Percentiles rank a stretch among this genome's conserved stretches.
Conservation (phyloP, 2,888 invertebrate species). For the Neoitamus cyanurus region DNA sequence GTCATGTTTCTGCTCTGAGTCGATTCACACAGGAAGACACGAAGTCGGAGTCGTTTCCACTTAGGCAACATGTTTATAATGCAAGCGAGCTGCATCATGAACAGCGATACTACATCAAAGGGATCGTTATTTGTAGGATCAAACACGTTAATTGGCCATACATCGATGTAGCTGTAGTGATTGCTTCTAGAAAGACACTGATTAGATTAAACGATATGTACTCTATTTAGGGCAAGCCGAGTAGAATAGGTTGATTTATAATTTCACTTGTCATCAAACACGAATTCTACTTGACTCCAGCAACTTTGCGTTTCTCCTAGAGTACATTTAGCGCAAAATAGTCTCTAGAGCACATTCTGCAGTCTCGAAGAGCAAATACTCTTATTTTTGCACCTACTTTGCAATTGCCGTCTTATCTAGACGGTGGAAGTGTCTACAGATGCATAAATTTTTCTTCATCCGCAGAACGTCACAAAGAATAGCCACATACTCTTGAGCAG, state of each 20-base stretch:
- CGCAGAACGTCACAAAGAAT: constrained; percentile 89
- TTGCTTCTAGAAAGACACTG: constrained; percentile 58
- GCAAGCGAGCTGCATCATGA: constrained; percentile 96
- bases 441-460: constrained; percentile 93
- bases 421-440: constrained; percentile 90
- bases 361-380: too few relatives aligned
- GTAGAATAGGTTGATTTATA: too few relatives aligned
- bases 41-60: constrained; percentile 87
- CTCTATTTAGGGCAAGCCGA: too few relatives aligned
- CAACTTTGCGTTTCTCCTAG: too few relatives aligned
- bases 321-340: too few relatives aligned
- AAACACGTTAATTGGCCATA: constrained; percentile 96
- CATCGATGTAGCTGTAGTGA: constrained; percentile 86
- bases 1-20: constrained; percentile 58
- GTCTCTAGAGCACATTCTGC: too few relatives aligned
- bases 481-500: constrained; percentile 78
- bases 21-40: constrained; percentile 87
- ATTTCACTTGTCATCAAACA: too few relatives aligned
- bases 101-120: constrained; percentile 91
- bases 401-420: constrained; percentile 83
- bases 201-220: constrained; percentile 47
- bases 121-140: constrained; percentile 79
- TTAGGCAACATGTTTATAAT: constrained; percentile 91
- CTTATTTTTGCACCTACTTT: constrained; percentile 69
- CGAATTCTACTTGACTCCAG: too few relatives aligned